Conservation (phyloP, 2,797 vertebrate species). For the Sebastes hubbsi region DNA sequence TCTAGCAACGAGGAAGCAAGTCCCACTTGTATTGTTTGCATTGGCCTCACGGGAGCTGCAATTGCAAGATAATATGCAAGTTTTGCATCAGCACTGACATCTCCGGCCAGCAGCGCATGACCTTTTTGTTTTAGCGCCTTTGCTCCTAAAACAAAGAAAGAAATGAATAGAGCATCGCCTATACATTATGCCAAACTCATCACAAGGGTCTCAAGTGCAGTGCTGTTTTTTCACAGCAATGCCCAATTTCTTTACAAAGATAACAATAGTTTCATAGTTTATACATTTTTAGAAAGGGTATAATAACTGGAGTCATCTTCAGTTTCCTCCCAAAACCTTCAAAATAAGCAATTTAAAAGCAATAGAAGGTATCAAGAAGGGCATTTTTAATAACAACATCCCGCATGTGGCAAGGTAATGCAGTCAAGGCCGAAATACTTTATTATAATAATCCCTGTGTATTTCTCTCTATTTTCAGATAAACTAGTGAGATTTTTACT, state of each 20-base stretch:
- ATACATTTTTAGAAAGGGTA: neutral
- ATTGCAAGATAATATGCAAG: slow-evolving; percentile 57
- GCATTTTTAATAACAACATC: slow-evolving; percentile 15
- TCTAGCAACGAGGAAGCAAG: neutral
- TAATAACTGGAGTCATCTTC: neutral
- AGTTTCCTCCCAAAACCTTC: neutral
- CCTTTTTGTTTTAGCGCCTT: slow-evolving; percentile 52
- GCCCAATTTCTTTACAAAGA: neutral
- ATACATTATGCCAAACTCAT: slow-evolving; percentile 20
- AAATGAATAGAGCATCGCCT: neutral
- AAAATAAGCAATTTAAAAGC: slow-evolving; percentile 2
- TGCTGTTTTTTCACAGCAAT: neutral
- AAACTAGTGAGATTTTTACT: slow-evolving; percentile 54
- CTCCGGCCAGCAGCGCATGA: slow-evolving; percentile 41
- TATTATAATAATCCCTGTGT: slow-evolving; percentile 48
- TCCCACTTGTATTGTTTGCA: slow-evolving; percentile 12
- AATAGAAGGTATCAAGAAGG: neutral
- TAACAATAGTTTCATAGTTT: neutral
- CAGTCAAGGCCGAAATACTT: slow-evolving; percentile 16
- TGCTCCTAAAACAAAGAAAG: slow-evolving; percentile 35
- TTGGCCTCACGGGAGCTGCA: slow-evolving; percentile 18
- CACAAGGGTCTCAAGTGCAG: neutral
- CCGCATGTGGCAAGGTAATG: neutral
- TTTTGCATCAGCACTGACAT: slow-evolving; percentile 71
- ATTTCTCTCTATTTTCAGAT: slow-evolving; percentile 34